Evolutionary conservation across 2,113 vertebrate genomes (phyloP).

Genomic region (Solea solea): DNA sequence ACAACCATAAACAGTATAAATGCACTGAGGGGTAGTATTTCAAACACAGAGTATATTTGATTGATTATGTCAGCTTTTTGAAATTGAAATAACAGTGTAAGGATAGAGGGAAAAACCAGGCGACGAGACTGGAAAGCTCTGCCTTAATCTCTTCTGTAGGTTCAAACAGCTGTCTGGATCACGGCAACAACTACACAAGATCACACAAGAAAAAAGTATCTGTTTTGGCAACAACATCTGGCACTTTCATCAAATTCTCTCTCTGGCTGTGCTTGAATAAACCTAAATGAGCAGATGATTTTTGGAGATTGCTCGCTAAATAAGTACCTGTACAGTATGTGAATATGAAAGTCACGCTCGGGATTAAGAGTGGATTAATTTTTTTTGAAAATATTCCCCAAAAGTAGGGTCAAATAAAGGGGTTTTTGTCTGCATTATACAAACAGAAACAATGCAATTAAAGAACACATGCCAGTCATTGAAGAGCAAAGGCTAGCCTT

Average conservation of each 20-base stretch:
- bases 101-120: slow-evolving; percentile 21
- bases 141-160: slow-evolving; percentile 47
- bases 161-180: slow-evolving; percentile 57
- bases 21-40: too few species aligned
- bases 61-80: slow-evolving; percentile 26
- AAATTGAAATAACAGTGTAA: slow-evolving; percentile 23
- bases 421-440: too few species aligned
- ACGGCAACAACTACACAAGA: slow-evolving; percentile 36
- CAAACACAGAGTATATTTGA: not conserved
- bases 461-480: too few species aligned
- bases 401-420: too few species aligned
- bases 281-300: not conserved
- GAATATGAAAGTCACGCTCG: too few species aligned
- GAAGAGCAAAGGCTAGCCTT: too few species aligned
- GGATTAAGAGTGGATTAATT: not conserved
- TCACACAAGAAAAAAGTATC: not conserved
- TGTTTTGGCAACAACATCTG: slow-evolving; percentile 58
- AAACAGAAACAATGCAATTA: too few species aligned
- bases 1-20: too few species aligned
- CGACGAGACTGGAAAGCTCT: slow-evolving; percentile 32
- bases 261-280: not conserved
- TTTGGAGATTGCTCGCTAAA: not conserved
- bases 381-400: too few species aligned
- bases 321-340: not conserved
- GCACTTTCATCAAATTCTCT: slow-evolving; percentile 38